These are phyloP conservation scores for Strigamia crassipes DNA, from an alignment of 2,888 invertebrate species.

Conservation along the genomic window DNA sequence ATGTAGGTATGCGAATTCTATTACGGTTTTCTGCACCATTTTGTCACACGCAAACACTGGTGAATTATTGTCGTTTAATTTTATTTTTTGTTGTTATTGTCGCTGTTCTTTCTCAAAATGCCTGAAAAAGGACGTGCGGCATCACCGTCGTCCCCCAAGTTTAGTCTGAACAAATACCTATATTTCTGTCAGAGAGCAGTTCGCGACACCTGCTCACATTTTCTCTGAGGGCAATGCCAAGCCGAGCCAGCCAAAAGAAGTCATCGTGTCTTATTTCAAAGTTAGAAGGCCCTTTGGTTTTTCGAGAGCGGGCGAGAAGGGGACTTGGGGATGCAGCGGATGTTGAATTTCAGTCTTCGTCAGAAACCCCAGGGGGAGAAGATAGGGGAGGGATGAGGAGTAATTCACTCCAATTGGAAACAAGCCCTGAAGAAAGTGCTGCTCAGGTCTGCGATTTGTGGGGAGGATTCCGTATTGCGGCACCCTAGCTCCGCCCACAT, in stretches of 20 bases:
- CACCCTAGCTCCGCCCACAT: constrained; percentile 47
- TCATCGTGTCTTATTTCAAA: constrained; percentile 28
- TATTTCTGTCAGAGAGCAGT: constrained; percentile 24
- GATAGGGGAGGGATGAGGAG: constrained; percentile 18
- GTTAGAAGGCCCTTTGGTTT: constrained; percentile 13
- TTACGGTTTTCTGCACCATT: neutral
- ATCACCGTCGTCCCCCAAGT: neutral
- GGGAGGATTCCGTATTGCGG: constrained; percentile 47
- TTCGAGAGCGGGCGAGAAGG: neutral
- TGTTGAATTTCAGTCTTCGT: constrained; percentile 39
- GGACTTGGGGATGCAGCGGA: constrained; percentile 20
- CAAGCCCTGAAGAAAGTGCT: constrained; percentile 43
- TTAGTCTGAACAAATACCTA: constrained; percentile 20
- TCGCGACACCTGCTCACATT: constrained; percentile 37
- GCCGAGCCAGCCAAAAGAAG: neutral
- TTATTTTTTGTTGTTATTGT: neutral
- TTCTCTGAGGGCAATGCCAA: constrained; percentile 23
- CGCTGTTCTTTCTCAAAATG: neutral
- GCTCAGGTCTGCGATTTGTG: constrained; percentile 46
- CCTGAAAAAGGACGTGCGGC: neutral
- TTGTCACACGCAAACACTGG: neutral
- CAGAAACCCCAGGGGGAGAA: constrained; percentile 41
- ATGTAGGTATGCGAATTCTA: neutral
- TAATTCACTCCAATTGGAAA: constrained; percentile 47
- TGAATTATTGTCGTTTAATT: neutral